Evolutionary conservation across 2,888 invertebrate genomes (phyloP).

Genomic region (Plebejus melissa): DNA sequence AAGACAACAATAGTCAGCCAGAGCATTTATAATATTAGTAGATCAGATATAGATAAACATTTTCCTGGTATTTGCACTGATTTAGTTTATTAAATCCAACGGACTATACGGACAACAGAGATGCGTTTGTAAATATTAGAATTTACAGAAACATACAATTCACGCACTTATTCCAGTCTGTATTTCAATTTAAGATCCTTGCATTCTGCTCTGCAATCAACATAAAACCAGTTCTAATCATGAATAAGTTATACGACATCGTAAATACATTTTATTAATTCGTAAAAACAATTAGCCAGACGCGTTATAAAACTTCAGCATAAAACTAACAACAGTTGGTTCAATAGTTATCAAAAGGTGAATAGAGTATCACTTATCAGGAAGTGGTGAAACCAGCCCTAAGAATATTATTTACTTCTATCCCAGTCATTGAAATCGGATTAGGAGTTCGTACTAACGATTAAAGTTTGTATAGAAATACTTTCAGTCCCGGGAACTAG

Average conservation of each 20-base stretch:
- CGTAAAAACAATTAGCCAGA: background rate
- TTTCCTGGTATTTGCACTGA: background rate
- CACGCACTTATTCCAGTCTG: background rate
- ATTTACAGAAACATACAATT: background rate
- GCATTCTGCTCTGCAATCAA: background rate
- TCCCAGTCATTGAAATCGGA: too few relatives aligned
- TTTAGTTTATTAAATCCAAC: background rate
- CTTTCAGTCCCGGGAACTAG: too few relatives aligned
- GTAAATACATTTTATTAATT: background rate
- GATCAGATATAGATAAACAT: too few relatives aligned
- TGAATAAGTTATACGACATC: background rate
- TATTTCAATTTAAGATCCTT: constrained; percentile 3
- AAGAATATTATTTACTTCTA: too few relatives aligned
- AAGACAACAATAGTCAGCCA: too few relatives aligned
- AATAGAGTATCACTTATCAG: too few relatives aligned
- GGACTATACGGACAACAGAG: too few relatives aligned
- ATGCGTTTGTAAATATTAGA: background rate
- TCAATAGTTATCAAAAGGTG: background rate
- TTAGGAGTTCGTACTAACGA: too few relatives aligned
- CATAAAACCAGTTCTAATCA: constrained; percentile 9
- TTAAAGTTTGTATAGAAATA: too few relatives aligned
- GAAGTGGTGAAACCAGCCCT: too few relatives aligned
- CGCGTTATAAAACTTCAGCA: background rate
- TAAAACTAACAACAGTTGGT: background rate
- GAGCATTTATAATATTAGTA: too few relatives aligned